These are phyloP conservation scores for Gymnocheta viridis DNA, from an alignment of 2,888 invertebrate species.

Conservation along the genomic window DNA sequence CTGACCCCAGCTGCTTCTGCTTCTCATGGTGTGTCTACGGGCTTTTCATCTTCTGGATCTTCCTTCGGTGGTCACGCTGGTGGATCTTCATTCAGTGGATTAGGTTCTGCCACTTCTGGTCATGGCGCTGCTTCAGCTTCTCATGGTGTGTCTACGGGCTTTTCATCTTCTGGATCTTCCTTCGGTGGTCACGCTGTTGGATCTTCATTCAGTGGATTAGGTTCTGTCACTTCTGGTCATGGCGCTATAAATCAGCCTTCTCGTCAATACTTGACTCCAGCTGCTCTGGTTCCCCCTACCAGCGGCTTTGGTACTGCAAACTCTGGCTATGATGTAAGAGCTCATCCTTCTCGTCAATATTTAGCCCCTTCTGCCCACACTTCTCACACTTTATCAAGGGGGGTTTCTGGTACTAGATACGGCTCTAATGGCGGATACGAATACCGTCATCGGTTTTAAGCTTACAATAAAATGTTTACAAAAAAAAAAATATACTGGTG, in stretches of 20 bases:
- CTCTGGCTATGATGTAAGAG: neutral
- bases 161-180: neutral
- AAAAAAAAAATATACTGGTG: neutral
- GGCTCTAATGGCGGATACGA: neutral
- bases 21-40: too few relatives aligned
- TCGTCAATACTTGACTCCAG: neutral
- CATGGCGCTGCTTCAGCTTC: neutral
- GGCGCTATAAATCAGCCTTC: neutral
- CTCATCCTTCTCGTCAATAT: neutral
- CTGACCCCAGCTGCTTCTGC: too few relatives aligned
- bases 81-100: too few relatives aligned
- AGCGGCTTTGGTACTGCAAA: neutral
- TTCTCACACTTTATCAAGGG: neutral
- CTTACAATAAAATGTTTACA: neutral
- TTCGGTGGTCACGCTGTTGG: neutral
- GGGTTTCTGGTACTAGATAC: neutral
- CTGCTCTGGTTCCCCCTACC: neutral
- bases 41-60: too few relatives aligned
- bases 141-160: neutral
- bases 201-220: neutral
- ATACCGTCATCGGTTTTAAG: neutral
- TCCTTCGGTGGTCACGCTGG: neutral
- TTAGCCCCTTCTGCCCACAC: neutral
- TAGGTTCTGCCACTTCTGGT: too few relatives aligned
- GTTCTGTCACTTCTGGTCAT: neutral